Conservation (phyloP, 2,888 invertebrate genomes). For the Pelosia muscerda region DNA sequence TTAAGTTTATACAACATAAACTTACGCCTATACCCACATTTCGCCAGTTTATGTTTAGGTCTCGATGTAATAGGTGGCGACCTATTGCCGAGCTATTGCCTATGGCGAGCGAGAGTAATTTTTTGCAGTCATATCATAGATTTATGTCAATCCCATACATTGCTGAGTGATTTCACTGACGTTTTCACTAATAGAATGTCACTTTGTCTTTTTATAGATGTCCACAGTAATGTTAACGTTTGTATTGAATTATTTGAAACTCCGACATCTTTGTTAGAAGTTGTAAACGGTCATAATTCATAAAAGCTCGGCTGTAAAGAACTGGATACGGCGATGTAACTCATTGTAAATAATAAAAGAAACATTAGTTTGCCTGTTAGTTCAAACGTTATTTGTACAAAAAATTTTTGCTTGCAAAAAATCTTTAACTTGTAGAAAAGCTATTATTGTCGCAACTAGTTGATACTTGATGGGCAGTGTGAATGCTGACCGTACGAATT, state of each 20-base stretch:
- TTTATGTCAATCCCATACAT: too few relatives aligned
- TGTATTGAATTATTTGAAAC: neutral
- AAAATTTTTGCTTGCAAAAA: neutral
- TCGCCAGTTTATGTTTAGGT: too few relatives aligned
- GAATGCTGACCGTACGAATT: too few relatives aligned
- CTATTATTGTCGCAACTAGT: neutral
- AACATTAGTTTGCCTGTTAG: neutral
- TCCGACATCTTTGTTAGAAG: neutral
- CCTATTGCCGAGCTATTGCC: too few relatives aligned
- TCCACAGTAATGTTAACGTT: neutral
- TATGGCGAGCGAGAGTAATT: too few relatives aligned
- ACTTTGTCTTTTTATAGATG: slow-evolving; percentile 4
- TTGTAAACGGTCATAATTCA: neutral
- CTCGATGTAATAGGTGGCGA: too few relatives aligned
- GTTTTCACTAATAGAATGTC: too few relatives aligned
- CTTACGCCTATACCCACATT: too few relatives aligned
- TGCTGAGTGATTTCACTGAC: too few relatives aligned
- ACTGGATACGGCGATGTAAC: neutral
- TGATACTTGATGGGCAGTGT: too few relatives aligned
- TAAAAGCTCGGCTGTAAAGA: neutral
- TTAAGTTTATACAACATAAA: too few relatives aligned
- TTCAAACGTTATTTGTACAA: neutral
- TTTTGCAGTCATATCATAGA: too few relatives aligned
- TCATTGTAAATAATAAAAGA: slow-evolving; percentile 1
- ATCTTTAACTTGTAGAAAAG: neutral